Percentiles rank a stretch among this genome's conserved stretches.
Conservation (phyloP, 2,888 invertebrate genomes). For the Endotricha flammealis region DNA sequence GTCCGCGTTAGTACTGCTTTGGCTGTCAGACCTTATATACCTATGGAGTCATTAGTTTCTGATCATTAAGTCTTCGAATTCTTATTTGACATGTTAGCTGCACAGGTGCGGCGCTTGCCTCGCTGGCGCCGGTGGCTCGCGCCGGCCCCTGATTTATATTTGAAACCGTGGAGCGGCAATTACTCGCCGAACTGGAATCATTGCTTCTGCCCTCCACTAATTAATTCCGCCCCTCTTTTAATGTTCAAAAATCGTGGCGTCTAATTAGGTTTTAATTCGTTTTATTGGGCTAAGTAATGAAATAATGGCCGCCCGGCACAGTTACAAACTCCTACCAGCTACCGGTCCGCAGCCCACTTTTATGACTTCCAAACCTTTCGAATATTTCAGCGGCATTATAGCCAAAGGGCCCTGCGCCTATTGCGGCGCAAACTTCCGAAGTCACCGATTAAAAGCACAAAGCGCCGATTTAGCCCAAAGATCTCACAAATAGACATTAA, state of each 20-base stretch:
- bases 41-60: too few relatives aligned
- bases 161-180: conserved; percentile 54
- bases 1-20: too few relatives aligned
- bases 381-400: conserved; percentile 27
- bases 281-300: conserved; percentile 70
- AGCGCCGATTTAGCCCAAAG: too few relatives aligned
- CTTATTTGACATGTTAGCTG: too few relatives aligned
- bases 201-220: conserved; percentile 68
- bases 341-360: conserved; percentile 35
- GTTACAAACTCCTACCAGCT: conserved; percentile 33
- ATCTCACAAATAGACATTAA: too few relatives aligned
- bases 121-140: conserved; percentile 21
- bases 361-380: conserved; percentile 37
- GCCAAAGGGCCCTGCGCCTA: conserved; percentile 10
- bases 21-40: too few relatives aligned
- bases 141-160: conserved; percentile 48
- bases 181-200: conserved; percentile 71
- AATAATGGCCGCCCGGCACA: conserved; percentile 50
- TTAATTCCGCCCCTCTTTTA: conserved; percentile 74
- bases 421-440: too few relatives aligned
- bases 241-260: conserved; percentile 75
- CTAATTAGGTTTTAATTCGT: conserved; percentile 79
- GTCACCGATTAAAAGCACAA: neutral
- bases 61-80: too few relatives aligned
- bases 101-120: too few relatives aligned